Evolutionary conservation across 2,113 vertebrate species (phyloP).

Genomic region (Sinocyclocheilus anshuiensis): DNA sequence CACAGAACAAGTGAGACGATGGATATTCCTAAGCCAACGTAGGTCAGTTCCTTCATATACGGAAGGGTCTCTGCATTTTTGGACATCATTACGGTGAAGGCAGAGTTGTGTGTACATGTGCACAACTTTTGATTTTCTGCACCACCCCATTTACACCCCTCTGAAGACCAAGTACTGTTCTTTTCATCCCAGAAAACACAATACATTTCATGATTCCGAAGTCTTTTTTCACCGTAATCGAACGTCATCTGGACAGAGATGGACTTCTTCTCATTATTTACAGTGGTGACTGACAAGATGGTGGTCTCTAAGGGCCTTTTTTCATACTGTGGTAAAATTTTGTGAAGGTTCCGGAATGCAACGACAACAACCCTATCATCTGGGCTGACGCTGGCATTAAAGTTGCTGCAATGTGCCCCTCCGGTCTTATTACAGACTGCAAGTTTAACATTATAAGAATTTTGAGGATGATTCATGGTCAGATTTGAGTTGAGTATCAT

Average conservation of each 20-base stretch:
- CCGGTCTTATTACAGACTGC: conserved; percentile 47
- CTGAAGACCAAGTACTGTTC: fast-evolving
- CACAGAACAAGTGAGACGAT: conserved; percentile 78
- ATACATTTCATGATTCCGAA: fast-evolving
- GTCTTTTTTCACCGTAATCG: fast-evolving
- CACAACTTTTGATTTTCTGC: conserved; percentile 41
- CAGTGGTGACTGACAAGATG: conserved; percentile 74
- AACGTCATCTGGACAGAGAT: conserved; percentile 70
- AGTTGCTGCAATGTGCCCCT: fast-evolving
- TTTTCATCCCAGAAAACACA: conserved; percentile 83
- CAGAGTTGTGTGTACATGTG: conserved; percentile 80
- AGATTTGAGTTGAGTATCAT: conserved; percentile 61
- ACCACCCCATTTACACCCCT: conserved; percentile 42
- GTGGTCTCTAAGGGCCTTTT: conserved; percentile 54
- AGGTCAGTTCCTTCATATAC: conserved; percentile 70
- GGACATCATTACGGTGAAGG: conserved; percentile 88
- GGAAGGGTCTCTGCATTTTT: background rate
- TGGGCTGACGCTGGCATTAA: fast-evolving
- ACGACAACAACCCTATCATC: background rate
- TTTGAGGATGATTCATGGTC: fast-evolving
- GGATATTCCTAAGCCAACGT: conserved; percentile 77
- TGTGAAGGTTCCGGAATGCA: conserved; percentile 71
- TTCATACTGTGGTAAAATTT: conserved; percentile 60
- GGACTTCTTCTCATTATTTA: fast-evolving
- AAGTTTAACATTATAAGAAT: conserved; percentile 48